Evolutionary conservation across 2,113 vertebrate genomes (phyloP), one percentile per base, ranked within the genome.

Genomic region (Bubo scandiacus): DNA sequence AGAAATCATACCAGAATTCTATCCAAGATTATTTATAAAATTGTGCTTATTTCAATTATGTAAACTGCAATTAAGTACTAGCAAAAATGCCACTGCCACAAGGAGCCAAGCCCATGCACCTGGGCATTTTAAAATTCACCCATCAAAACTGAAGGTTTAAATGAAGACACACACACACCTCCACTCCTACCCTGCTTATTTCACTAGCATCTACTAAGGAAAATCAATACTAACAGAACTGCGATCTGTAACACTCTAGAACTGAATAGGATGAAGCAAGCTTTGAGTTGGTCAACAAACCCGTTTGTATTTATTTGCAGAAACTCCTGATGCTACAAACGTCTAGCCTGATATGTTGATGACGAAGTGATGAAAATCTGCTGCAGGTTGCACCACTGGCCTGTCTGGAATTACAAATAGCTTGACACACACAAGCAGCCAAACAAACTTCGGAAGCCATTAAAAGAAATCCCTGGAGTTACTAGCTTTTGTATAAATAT

Each of bases 151-250:
- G 40, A 30, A 90, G 12, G 9, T 73, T 36, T 17, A 49, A 42
- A 40, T 62, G 34, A 59, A 72, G 42, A 11, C 18, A 54, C 4
- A 2, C 2, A 54, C 4, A 2, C 2, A 23, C 2, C 4, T 1
- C 47, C 21, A 15, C 27, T 57, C 30, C 26, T 29, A 36, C 17
- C 23, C 25, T 15, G 62, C 5, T 38, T 6, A 51, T 42, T 74
- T 65, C 43, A 38, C 42, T 36, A 36, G 7, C 2, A 52, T 21
- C 23, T 59, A 30, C 47, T 25, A 55, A 49, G 19, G 20, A 78
- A 70, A 68, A 23, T 57, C 59, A 52, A 43, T 38, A 74, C 29
- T 32, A 68, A 51, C 5, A 27, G 59, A 32, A 34, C 16, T 30
- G 11, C 8, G 2, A 52, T 12, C 63, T 59, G 15, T 38, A 75